Evolutionary conservation across 2,888 invertebrate species (phyloP).

Genomic region (Cantharis nigra): DNA sequence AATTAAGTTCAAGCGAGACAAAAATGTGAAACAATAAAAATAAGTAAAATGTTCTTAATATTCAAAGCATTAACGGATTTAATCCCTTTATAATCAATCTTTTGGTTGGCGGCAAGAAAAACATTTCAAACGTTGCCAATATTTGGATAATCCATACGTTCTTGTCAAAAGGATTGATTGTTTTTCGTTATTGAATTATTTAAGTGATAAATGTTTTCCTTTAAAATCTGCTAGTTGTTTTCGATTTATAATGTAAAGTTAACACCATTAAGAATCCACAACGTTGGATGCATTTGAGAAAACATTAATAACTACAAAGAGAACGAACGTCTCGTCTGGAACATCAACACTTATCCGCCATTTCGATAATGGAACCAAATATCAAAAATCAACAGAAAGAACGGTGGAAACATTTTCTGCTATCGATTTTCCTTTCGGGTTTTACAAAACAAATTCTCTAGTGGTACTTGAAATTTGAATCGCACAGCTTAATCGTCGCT

Average conservation of each 20-base stretch:
- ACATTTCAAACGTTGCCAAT: neutral
- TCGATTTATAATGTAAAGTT: neutral
- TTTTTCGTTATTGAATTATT: slow-evolving; percentile 2
- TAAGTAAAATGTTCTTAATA: neutral
- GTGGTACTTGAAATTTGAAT: neutral
- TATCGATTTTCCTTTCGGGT: neutral
- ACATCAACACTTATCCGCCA: neutral
- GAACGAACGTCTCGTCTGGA: neutral
- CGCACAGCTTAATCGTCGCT: neutral
- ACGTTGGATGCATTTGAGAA: neutral
- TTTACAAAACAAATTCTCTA: neutral
- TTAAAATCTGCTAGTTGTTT: neutral
- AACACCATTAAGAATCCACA: neutral
- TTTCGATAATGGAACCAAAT: neutral
- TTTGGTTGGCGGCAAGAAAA: neutral
- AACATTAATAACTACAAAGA: neutral
- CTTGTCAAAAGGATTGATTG: slow-evolving; percentile 3
- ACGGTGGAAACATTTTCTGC: neutral
- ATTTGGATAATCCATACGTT: slow-evolving; percentile 3
- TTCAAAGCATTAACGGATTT: neutral
- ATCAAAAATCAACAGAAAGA: neutral
- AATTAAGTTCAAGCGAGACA: neutral
- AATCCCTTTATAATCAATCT: neutral
- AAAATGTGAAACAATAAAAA: neutral
- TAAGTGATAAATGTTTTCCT: slow-evolving; percentile 1